Evolutionary conservation across 2,888 invertebrate genomes (phyloP), one percentile per base, ranked within the genome.

Genomic region (Cataglyphis altisquamis): DNA sequence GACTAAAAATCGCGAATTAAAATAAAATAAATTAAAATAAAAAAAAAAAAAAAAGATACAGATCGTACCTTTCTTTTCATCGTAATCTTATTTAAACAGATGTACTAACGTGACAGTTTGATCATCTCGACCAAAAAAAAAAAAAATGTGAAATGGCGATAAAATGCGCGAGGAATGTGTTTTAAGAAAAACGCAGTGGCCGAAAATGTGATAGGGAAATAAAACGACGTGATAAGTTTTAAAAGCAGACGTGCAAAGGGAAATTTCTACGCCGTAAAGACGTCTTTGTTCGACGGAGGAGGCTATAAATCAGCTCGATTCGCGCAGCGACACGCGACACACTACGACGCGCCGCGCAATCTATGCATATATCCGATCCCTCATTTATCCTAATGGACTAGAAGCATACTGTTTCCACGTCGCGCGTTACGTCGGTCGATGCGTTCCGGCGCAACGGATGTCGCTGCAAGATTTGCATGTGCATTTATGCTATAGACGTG

Each of bases 301-400:
- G 9, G 52, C 25, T 55, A 9, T 39, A n/a, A 68, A 77, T 68
- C 55, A 55, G 70, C 55, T 29, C 29, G 77, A 52, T 77, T 55
- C 29, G 39, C 36, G 36, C n/a, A 52, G 48, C 48, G 48, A 48
- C 48, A 77, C 75, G 75, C 68, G 67, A 75, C 70, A 55, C 55
- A 67, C 55, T 29, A 41, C 70, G 39, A n/a, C 70, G 36, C 67
- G 36, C 48, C 74, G 36, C 36, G n/a, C 39, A 68, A 77, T 77
- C 55, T 77, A 39, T 39, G 60, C 78, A 60, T 60, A 73, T 45
- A 60, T 80, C 60, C 73, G 60, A 80, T 60, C 60, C 45, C 60
- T 60, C 78, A 72, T 72, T 78, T 72, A 73, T 80, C 45, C 72
- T 80, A 80, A 80, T 80, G 60, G 78, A 60, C 73, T 60, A 72